Evolutionary conservation across 2,797 vertebrate species (phyloP).

Genomic region (Gymnothorax javanicus): DNA sequence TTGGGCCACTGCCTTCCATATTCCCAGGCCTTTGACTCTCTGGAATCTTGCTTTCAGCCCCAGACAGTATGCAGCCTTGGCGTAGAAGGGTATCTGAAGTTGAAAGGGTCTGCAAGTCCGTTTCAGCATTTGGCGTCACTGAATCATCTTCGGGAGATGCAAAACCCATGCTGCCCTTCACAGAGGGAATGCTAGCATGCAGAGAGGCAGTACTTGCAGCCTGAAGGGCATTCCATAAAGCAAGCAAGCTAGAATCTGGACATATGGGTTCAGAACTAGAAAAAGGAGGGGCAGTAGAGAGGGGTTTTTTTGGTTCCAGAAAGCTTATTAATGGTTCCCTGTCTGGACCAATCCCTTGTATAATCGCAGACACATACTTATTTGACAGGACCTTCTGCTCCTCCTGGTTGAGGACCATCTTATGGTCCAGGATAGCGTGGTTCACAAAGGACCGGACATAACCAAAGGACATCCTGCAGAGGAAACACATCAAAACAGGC

Average conservation of each 20-base stretch:
- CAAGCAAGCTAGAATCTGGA: slow-evolving; percentile 93
- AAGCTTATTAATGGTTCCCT: slow-evolving; percentile 99
- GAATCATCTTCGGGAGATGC: slow-evolving; percentile 87
- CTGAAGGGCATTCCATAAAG: slow-evolving; percentile 98
- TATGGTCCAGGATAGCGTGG: slow-evolving; percentile 99
- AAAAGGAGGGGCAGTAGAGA: slow-evolving; percentile 98
- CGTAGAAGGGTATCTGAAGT: slow-evolving; percentile 82
- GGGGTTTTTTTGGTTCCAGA: slow-evolving; percentile 99
- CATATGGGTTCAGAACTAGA: slow-evolving; percentile 98
- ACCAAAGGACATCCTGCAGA: slow-evolving; percentile 99
- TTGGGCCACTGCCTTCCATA: slow-evolving; percentile 67
- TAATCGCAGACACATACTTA: slow-evolving; percentile 99
- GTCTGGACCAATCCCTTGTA: slow-evolving; percentile 99
- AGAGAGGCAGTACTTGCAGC: slow-evolving; percentile 94
- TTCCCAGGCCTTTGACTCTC: slow-evolving; percentile 69
- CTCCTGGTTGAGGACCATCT: slow-evolving; percentile 97
- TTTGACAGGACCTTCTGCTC: slow-evolving; percentile 98
- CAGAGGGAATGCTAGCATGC: slow-evolving; percentile 95
- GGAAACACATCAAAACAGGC: slow-evolving; percentile 99
- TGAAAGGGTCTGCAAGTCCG: slow-evolving; percentile 86
- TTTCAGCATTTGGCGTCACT: slow-evolving; percentile 99
- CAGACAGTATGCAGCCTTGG: slow-evolving; percentile 82
- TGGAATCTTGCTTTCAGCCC: slow-evolving; percentile 87
- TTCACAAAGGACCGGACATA: slow-evolving; percentile 99
- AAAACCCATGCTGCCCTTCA: slow-evolving; percentile 91